These are phyloP conservation scores for Aurelia aurita complex sp. Pacific DNA, from an alignment of 30 jellyfish, hydroid and myxozoan species.

Conservation along the genomic window DNA sequence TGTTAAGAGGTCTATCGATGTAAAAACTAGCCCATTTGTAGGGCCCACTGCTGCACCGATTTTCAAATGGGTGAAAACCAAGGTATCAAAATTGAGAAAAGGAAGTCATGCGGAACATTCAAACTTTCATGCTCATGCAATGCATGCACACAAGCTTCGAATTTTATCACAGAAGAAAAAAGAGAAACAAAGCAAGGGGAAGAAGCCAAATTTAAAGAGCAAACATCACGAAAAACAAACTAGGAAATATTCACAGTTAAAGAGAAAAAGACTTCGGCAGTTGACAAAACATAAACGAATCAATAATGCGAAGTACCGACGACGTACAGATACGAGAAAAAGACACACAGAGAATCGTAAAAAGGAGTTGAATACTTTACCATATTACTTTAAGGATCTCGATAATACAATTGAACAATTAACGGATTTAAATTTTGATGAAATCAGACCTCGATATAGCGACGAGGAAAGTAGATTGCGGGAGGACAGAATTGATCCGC, in stretches of 20 bases:
- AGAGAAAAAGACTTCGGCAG: neutral
- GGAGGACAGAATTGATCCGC: no score
- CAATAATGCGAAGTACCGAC: neutral
- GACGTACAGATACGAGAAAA: no score
- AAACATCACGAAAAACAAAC: neutral
- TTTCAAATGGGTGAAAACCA: constrained; percentile 42
- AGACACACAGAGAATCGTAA: no score
- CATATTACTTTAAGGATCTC: no score
- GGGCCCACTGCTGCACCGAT: constrained; percentile 66
- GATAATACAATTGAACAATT: no score
- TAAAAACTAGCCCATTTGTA: constrained; percentile 4
- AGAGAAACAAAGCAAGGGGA: neutral
- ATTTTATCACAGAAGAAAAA: neutral
- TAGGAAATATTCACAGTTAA: neutral
- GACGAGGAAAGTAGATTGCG: neutral
- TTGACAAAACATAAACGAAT: no score
- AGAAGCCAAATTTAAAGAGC: neutral
- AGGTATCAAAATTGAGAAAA: neutral
- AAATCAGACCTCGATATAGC: neutral
- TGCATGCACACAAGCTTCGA: neutral
- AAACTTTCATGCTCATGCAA: neutral
- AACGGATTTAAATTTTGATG: no score
- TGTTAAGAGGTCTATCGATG: constrained; percentile 29
- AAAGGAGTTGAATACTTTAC: no score
- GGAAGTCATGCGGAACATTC: neutral